Percentiles rank a stretch among this genome's conserved stretches.
Evolutionary conservation across 2,888 invertebrate species (phyloP).

Genomic region (Aelia acuminata): DNA sequence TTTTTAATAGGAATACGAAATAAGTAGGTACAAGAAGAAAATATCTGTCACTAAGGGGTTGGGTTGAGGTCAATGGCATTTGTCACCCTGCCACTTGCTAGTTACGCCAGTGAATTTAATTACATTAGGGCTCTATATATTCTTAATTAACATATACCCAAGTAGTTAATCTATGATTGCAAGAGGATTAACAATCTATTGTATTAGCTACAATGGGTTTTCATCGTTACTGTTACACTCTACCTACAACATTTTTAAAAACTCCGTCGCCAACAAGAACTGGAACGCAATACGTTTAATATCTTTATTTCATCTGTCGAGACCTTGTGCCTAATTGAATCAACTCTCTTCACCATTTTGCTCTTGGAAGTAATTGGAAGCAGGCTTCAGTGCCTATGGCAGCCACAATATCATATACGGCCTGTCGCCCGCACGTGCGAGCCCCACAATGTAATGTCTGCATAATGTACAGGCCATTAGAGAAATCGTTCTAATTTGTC

Average conservation of each 20-base stretch:
- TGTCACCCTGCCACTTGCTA: too few species aligned
- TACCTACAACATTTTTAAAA: neutral
- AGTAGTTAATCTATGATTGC: too few species aligned
- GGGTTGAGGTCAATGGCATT: too few species aligned
- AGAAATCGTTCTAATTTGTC: conserved; percentile 46
- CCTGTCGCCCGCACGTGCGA: neutral
- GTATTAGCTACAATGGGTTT: too few species aligned
- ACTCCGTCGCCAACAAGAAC: neutral
- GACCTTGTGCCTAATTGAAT: neutral
- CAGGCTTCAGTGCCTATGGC: neutral
- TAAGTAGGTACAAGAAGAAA: too few species aligned
- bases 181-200: too few species aligned
- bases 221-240: too few species aligned
- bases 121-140: too few species aligned
- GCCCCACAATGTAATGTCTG: conserved; percentile 31
- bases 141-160: too few species aligned
- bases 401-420: conserved; percentile 40
- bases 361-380: neutral
- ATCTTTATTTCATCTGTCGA: neutral
- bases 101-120: too few species aligned
- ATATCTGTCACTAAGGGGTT: too few species aligned
- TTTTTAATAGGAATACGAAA: too few species aligned
- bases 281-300: neutral
- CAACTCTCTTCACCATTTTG: neutral
- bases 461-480: conserved; percentile 36